A percentile compares a stretch with the other conserved stretches of the same genome.
Evolutionary conservation across 1,140 invertebrate species (phyloP).

Genomic region (Drosophila nigrodunni): DNA sequence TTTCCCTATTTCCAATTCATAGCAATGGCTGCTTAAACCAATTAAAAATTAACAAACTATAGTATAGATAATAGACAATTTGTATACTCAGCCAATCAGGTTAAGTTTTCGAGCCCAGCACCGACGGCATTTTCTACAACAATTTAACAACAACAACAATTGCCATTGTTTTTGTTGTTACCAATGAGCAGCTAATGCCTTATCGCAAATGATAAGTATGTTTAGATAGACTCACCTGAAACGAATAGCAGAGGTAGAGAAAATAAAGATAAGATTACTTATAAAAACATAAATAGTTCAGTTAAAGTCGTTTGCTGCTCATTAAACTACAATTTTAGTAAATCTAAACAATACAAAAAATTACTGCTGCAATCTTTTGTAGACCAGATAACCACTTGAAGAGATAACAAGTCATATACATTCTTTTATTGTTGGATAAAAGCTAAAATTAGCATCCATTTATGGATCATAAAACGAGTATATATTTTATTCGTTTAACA

Average conservation of each 20-base stretch:
- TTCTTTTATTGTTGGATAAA: conserved; percentile 4
- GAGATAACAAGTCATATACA: conserved; percentile 5
- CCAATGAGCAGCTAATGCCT: conserved; percentile 40
- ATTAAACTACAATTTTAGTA: conserved; percentile 24
- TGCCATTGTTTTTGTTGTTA: conserved; percentile 7
- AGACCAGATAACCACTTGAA: conserved; percentile 18
- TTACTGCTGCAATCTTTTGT: conserved; percentile 8
- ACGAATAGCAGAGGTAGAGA: conserved; percentile 48
- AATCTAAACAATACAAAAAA: not conserved
- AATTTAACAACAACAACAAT: conserved; percentile 15
- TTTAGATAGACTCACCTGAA: conserved; percentile 68
- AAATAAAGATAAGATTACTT: conserved; percentile 64
- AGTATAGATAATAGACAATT: conserved; percentile 76
- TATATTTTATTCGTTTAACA: conserved; percentile 4
- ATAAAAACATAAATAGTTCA: conserved; percentile 30
- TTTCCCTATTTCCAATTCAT: conserved; percentile 3
- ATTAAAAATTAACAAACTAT: conserved; percentile 77
- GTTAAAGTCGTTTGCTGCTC: conserved; percentile 1
- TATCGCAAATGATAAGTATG: conserved; percentile 55
- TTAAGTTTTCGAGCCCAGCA: conserved; percentile 37
- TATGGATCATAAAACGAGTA: not conserved
- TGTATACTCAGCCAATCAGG: conserved; percentile 79
- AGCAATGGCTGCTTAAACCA: conserved; percentile 76
- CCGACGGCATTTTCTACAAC: conserved; percentile 64
- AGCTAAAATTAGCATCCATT: not conserved